A percentile compares a stretch with the other conserved stretches of the same genome.
Conservation (phyloP, 2,888 invertebrate genomes). For the Mesorhabditis belari region DNA sequence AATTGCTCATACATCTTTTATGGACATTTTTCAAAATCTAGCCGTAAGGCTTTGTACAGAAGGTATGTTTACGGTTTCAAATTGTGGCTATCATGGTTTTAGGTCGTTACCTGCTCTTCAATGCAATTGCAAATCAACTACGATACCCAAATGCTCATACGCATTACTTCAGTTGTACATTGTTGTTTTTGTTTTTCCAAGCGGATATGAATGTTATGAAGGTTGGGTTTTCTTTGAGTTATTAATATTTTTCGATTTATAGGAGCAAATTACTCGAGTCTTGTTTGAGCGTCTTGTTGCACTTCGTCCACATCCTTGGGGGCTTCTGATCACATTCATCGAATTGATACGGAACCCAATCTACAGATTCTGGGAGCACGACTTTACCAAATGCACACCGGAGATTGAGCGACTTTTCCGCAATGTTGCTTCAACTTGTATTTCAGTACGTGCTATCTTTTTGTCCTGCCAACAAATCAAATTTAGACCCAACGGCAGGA, state of each 20-base stretch:
- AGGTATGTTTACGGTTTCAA: conserved; percentile 63
- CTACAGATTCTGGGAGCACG: conserved; percentile 98
- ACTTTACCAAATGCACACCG: conserved; percentile 97
- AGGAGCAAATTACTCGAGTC: conserved; percentile 62
- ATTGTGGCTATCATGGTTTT: not conserved
- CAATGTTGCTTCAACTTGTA: not conserved
- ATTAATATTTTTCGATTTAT: conserved; percentile 5
- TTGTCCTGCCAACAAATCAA: no score
- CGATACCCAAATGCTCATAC: conserved; percentile 99
- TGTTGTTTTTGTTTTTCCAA: conserved; percentile 84
- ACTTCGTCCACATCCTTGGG: conserved; percentile 98
- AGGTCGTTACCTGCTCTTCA: conserved; percentile 85
- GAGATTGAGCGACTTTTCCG: conserved; percentile 79
- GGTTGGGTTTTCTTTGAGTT: conserved; percentile 60
- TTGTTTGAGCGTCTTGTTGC: conserved; percentile 91
- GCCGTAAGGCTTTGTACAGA: conserved; percentile 96
- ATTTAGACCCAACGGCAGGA: no score
- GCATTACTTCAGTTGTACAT: conserved; percentile 96
- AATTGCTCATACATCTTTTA: conserved; percentile 95
- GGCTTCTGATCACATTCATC: conserved; percentile 92
- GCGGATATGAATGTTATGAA: conserved; percentile 95
- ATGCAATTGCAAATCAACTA: conserved; percentile 95
- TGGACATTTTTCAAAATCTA: conserved; percentile 99
- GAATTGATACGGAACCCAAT: conserved; percentile 96
- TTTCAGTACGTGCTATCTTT: not conserved